These are phyloP conservation scores for Phaetusa simplex DNA, from an alignment of 2,113 vertebrate genomes.

Conservation along the genomic window DNA sequence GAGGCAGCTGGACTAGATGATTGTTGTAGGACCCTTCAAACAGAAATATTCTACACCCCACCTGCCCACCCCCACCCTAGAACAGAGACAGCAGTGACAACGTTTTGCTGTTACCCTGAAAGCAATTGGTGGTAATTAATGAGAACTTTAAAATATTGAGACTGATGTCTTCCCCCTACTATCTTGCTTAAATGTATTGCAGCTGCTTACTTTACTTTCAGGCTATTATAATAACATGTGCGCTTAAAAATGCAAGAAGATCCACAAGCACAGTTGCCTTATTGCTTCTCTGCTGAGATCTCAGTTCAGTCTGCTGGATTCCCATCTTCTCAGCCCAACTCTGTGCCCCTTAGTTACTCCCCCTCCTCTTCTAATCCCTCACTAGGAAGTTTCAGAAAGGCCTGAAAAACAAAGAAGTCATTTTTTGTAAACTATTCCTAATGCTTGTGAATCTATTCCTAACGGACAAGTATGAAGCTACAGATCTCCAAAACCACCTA, in stretches of 20 bases:
- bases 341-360: rapidly evolving
- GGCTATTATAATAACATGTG: neutral
- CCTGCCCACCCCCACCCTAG: neutral
- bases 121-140: rapidly evolving
- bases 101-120: neutral
- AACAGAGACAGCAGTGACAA: neutral
- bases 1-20: neutral
- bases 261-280: neutral
- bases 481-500: neutral
- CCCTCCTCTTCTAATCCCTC: neutral
- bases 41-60: neutral
- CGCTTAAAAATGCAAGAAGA: neutral
- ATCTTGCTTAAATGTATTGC: neutral
- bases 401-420: neutral
- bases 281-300: neutral
- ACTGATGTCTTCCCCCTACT: neutral
- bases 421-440: neutral
- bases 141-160: neutral
- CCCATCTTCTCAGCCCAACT: neutral
- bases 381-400: neutral
- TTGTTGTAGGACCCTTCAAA: neutral
- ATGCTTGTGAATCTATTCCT: neutral
- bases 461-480: neutral
- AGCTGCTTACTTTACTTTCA: neutral
- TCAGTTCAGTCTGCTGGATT: neutral